Evolutionary conservation across 2,888 invertebrate species (phyloP), one percentile per base, ranked within the genome.

Genomic region (Caprella mutica): DNA sequence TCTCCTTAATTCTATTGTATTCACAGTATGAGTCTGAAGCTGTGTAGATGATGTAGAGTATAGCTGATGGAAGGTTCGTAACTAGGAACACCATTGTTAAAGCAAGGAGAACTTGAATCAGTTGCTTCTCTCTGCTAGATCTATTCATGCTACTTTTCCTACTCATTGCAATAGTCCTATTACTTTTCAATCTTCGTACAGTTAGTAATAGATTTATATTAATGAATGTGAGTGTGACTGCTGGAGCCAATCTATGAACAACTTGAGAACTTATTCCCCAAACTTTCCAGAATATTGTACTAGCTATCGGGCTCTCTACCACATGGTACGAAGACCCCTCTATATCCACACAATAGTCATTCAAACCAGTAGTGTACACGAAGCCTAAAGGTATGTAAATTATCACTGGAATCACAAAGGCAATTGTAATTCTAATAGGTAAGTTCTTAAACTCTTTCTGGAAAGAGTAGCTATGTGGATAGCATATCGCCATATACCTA

Each of bases 381-480:
- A 60, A 60, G 44, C 56, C 56, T 19, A 40, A 29, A 1, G 60
- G 60, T 6, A 43, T 14, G 29, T 57, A 60, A 26, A 60, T 17
- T 19, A 57, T 23, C 19, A 33, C 52, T 6, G 60, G 38, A 6
- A 50, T 17, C 6, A 50, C 50, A 24, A 46, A 60, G 4, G 56
- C 60, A 24, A 60, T n/a, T 12, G 48, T 29, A n/a, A 54, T 46
- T 33, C 43, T 54, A 3, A 5, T 38, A 26, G 33, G 21, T 12
- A 42, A 40, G 17, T 29, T 40, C 38, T 17, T 27, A 29, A 52
- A 42, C n/a, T 26, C 42, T 27, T 50, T 29, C 24, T 42, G 21
- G 26, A 50, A 24, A 21, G 56, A 48, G 19, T 60, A 60, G 26
- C 43, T 38, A 8, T 57, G 54, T 5, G 53, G 40, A 6, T 53